These are phyloP conservation scores for Arion vulgaris DNA, from an alignment of 1,140 invertebrate species.

Conservation along the genomic window DNA sequence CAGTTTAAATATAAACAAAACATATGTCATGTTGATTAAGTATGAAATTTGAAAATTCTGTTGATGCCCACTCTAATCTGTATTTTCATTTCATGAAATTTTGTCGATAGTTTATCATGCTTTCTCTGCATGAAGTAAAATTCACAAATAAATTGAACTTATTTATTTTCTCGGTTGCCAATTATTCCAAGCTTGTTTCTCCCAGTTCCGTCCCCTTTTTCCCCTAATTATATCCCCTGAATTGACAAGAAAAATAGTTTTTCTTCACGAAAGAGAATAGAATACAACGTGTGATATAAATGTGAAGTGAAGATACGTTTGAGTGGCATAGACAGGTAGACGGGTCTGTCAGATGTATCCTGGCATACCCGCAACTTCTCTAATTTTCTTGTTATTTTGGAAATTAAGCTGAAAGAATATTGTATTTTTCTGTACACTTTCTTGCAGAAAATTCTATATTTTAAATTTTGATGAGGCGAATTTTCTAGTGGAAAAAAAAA, in stretches of 20 bases:
- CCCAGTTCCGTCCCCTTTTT: not conserved
- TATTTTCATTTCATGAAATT: not conserved
- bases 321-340: constrained; percentile 5
- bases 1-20: not conserved
- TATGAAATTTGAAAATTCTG: not conserved
- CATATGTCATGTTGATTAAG: not conserved
- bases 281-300: not conserved
- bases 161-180: constrained; percentile 1
- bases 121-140: not conserved
- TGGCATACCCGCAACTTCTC: not conserved
- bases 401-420: constrained; percentile 11
- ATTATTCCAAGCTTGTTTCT: not conserved
- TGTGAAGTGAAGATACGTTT: not conserved
- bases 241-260: not conserved
- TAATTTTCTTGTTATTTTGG: constrained; percentile 5
- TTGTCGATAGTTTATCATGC: not conserved
- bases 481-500: too few species aligned
- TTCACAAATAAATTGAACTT: not conserved
- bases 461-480: not conserved
- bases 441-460: too few species aligned
- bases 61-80: not conserved
- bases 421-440: not conserved
- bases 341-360: not conserved
- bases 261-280: not conserved
- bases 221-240: not conserved